These are phyloP conservation scores for Coremacera marginata DNA, from an alignment of 2,888 invertebrate species.

Conservation along the genomic window DNA sequence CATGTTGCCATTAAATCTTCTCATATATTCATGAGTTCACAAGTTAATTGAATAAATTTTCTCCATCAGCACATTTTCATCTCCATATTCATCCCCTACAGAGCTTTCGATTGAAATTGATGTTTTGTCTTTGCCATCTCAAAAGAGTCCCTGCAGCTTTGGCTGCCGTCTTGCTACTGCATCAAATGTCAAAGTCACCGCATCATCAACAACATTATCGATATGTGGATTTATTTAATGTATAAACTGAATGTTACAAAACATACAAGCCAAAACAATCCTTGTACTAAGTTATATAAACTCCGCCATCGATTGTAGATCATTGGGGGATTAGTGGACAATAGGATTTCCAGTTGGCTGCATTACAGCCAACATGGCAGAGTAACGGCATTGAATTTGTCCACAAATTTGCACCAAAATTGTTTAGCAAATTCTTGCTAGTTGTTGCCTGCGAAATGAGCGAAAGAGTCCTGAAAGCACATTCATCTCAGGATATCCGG, in stretches of 20 bases:
- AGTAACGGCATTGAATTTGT: conserved; percentile 7
- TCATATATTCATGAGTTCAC: no score
- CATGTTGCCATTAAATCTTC: no score
- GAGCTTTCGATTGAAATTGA: neutral
- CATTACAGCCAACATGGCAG: neutral
- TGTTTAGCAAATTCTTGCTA: conserved; percentile 12
- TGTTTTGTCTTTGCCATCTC: neutral
- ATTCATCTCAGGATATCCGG: conserved; percentile 25
- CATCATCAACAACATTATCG: neutral
- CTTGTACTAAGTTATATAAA: no score
- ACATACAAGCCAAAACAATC: no score
- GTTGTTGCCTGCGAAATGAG: neutral
- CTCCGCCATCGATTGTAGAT: conserved; percentile 10
- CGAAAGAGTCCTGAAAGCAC: neutral
- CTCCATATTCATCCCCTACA: no score
- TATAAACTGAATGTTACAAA: neutral
- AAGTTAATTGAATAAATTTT: no score
- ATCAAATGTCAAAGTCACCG: neutral
- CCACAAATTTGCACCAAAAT: conserved; percentile 12
- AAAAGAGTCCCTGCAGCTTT: neutral
- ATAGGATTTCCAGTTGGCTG: conserved; percentile 13
- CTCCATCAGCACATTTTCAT: no score
- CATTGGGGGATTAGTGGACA: conserved; percentile 10
- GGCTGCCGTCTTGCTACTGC: neutral
- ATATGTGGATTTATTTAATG: neutral